Conservation (phyloP, 1,140 invertebrate genomes). For the Scaptomyza graminum region DNA sequence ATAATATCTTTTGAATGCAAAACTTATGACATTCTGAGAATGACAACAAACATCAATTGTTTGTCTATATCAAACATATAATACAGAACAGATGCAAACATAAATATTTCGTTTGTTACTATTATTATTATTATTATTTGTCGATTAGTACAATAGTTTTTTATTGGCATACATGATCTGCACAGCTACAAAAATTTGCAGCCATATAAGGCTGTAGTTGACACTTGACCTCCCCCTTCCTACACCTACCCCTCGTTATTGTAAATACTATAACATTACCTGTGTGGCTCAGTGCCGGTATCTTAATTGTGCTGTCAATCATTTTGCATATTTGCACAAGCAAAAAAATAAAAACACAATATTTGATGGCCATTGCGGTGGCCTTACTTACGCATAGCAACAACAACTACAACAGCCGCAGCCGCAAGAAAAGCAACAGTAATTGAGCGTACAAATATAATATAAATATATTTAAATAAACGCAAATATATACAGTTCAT, state of each 20-base stretch:
- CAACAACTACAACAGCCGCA: slow-evolving; percentile 2
- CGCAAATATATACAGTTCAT: slow-evolving; percentile 10
- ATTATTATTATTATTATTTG: not conserved
- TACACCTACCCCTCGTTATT: not conserved
- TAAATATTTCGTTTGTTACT: not conserved
- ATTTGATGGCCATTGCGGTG: slow-evolving; percentile 44
- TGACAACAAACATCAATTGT: no score
- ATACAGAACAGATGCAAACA: no score
- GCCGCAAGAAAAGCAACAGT: slow-evolving; percentile 26
- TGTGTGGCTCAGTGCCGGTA: slow-evolving; percentile 25
- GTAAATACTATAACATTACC: slow-evolving; percentile 25
- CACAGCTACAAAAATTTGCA: not conserved
- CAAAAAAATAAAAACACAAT: slow-evolving; percentile 34
- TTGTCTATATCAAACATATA: no score
- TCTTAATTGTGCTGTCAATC: slow-evolving; percentile 80
- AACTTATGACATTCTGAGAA: no score
- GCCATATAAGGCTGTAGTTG: slow-evolving; percentile 61
- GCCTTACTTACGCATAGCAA: slow-evolving; percentile 33
- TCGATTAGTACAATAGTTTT: not conserved
- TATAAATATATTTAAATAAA: slow-evolving; percentile 63
- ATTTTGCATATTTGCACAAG: slow-evolving; percentile 76
- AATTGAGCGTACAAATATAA: slow-evolving; percentile 22
- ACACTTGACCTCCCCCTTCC: slow-evolving; percentile 18
- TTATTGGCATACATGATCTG: slow-evolving; percentile 19
- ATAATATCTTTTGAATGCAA: no score